A percentile compares a stretch with the other conserved stretches of the same genome.
Evolutionary conservation across 2,113 vertebrate species (phyloP).

Genomic region (Antechinus flavipes): DNA sequence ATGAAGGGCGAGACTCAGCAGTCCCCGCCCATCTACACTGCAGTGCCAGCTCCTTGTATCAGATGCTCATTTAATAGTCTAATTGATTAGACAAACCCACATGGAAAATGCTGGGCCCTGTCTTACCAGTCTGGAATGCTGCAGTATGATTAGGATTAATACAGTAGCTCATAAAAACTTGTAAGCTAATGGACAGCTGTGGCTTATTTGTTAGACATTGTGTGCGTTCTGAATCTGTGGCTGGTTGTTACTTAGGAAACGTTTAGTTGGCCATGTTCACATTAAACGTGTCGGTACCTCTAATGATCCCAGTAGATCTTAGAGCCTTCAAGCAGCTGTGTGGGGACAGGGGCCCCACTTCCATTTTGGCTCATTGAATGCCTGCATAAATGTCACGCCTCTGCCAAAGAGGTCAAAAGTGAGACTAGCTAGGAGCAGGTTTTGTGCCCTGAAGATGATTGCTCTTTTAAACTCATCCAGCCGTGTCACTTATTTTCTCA

Average conservation of each 20-base stretch:
- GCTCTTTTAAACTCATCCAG: background rate
- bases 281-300: background rate
- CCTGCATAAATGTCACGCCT: background rate
- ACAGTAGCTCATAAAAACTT: background rate
- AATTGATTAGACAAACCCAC: background rate
- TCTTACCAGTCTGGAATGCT: background rate
- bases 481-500: conserved; percentile 66
- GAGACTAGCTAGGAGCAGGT: background rate
- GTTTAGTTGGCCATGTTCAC: background rate
- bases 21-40: background rate
- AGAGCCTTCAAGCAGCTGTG: background rate
- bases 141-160: background rate
- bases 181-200: background rate
- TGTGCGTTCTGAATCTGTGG: fast-evolving
- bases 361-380: too few relatives aligned
- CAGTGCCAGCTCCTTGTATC: background rate
- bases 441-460: background rate
- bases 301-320: background rate
- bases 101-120: background rate
- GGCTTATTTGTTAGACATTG: background rate
- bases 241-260: background rate
- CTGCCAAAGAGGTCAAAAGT: too few relatives aligned
- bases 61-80: background rate
- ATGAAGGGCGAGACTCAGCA: background rate
- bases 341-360: too few relatives aligned